Evolutionary conservation across 2,888 invertebrate genomes (phyloP).

Genomic region (Tetragonisca angustula): DNA sequence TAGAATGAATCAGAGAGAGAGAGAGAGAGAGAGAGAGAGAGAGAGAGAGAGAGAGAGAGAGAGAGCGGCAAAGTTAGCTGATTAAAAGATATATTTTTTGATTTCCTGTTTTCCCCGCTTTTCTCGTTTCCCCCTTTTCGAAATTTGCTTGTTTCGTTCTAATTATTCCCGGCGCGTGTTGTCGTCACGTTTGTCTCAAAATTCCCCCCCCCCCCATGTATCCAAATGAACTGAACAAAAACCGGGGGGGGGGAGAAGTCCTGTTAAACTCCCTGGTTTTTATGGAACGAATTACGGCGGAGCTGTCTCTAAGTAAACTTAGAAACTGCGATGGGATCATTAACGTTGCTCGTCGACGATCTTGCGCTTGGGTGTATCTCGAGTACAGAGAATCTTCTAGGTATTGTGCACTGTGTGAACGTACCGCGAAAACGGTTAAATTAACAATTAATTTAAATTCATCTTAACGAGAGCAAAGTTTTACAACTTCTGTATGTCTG

Average conservation of each 20-base stretch:
- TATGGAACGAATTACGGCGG: slow-evolving; percentile 17
- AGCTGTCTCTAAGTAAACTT: slow-evolving; percentile 22
- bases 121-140: neutral
- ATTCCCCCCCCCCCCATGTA: neutral
- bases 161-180: neutral
- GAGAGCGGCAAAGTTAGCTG: neutral
- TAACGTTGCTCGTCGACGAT: slow-evolving; percentile 25
- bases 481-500: too few species aligned
- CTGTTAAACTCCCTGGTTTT: slow-evolving; percentile 9
- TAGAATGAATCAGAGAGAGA: slow-evolving; percentile 12
- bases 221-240: slow-evolving; percentile 9
- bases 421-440: neutral
- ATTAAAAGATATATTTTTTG: neutral
- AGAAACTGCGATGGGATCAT: slow-evolving; percentile 26
- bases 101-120: neutral
- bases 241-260: neutral
- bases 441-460: neutral
- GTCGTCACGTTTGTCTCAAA: neutral
- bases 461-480: neutral
- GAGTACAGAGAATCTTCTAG: neutral
- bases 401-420: neutral
- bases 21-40: too few species aligned
- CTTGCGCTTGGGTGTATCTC: neutral
- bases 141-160: neutral
- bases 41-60: neutral